Conservation (phyloP, 2,113 vertebrate species). For the Colinus virginianus region DNA sequence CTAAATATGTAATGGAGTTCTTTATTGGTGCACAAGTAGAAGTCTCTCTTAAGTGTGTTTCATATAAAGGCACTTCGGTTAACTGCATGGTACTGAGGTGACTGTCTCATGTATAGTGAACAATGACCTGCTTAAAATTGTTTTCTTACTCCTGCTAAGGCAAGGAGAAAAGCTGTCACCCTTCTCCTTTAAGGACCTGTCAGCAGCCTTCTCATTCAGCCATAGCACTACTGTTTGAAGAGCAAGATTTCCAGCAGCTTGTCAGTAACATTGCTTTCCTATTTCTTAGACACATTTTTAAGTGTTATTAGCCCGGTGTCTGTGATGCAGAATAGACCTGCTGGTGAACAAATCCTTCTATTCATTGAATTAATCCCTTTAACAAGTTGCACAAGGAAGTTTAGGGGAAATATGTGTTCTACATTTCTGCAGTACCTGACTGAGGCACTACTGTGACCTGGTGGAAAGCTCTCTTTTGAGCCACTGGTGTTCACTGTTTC, state of each 20-base stretch:
- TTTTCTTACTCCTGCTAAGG: background rate
- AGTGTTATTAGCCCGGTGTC: background rate
- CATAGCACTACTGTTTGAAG: background rate
- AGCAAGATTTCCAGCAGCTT: background rate
- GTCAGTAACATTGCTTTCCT: background rate
- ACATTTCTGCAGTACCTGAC: background rate
- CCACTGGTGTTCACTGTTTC: background rate
- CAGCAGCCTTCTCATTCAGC: background rate
- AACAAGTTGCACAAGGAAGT: background rate
- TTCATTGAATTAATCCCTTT: background rate
- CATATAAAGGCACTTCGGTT: background rate
- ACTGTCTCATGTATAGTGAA: background rate
- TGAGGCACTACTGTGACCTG: background rate
- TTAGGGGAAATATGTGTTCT: background rate
- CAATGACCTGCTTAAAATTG: background rate
- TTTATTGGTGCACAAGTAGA: background rate
- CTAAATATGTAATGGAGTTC: background rate
- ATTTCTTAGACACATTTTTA: background rate
- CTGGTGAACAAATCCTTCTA: background rate
- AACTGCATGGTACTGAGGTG: accelerated
- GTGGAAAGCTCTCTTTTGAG: background rate
- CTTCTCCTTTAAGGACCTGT: background rate
- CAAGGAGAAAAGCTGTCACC: background rate
- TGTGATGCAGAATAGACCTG: background rate
- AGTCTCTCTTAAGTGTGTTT: background rate